phyloP scores from a whole-genome alignment of 1,140 invertebrate species.

The Drosophila pallidifrons region DNA sequence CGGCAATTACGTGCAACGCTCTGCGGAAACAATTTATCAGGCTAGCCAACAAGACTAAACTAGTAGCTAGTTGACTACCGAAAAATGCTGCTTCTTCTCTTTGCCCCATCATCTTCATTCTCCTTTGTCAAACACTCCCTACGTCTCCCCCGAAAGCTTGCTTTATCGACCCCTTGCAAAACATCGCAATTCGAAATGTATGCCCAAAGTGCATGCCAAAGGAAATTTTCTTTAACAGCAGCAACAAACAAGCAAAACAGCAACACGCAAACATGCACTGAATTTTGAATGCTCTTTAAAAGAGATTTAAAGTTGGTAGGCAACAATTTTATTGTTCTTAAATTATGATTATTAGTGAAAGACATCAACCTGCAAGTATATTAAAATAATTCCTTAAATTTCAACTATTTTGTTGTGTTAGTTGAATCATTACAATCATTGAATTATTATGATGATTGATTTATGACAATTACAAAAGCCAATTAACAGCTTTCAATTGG shows the following conservation, averaged over 20 bases:
- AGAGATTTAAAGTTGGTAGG: too few species aligned
- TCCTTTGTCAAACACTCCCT: background rate
- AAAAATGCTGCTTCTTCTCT: background rate
- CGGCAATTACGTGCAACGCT: constrained; percentile 78
- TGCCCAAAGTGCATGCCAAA: constrained; percentile 77
- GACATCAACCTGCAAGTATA: too few species aligned
- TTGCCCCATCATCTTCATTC: background rate
- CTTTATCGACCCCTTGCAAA: constrained; percentile 9
- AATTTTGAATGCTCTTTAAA: background rate
- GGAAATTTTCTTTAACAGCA: constrained; percentile 74
- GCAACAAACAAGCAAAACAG: constrained; percentile 66
- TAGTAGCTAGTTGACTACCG: constrained; percentile 30
- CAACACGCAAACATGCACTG: background rate
- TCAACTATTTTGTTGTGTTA: too few species aligned
- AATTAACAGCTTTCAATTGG: too few species aligned
- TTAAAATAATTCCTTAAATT: too few species aligned
- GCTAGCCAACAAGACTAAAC: constrained; percentile 68
- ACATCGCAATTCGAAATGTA: constrained; percentile 46
- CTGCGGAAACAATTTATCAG: constrained; percentile 81
- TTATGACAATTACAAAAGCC: too few species aligned
- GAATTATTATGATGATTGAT: too few species aligned
- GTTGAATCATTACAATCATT: too few species aligned
- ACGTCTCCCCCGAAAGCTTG: background rate
- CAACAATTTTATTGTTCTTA: background rate
- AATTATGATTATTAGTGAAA: background rate